Base-by-base conservation (phyloP, 2,888 invertebrate species). In the Drosophila leonis region DNA sequence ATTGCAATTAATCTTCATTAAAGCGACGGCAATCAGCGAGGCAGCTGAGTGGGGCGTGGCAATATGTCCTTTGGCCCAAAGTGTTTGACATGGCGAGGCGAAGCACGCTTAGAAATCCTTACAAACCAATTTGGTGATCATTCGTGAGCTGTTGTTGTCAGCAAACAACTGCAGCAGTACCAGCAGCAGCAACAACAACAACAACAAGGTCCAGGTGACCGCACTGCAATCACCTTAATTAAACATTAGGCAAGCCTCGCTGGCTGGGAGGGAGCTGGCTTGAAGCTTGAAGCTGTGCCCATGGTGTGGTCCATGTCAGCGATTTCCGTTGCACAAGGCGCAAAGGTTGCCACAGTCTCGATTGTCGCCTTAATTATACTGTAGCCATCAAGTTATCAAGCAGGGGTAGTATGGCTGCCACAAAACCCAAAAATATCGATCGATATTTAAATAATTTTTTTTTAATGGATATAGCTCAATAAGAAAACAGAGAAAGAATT, bases 1-100 rank as follows among this genome's bases (percentile, higher is more conserved):
- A 91, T 91, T 91, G 92, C 93, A 92, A 92, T 92, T 92, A 92
- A 92, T 92, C 92, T 92, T 92, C 92, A 92, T 92, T 92, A 92
- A 89, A 86, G 75, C 69, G 69, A 64, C 64, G 52, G 67, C 67
- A 70, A 78, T 79, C 69, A 66, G 52, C 41, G 48, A n/a, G 37
- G 13, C 2, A 29, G 31, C 10, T 7, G 54, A 24, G n/a, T n/a
- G 5, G 56, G 42, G 13, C 29, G 46, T 9, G 46, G 24, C 15
- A 13, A 42, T 9, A 66, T 87, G 82, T 89, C 82, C 85, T 82
- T 79, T 90, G 84, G 81, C 74, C 80, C 83, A 72, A 80, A 88
- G 70, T 83, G 86, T 90, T 86, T 83, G 86, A 90, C 82, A 86
- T 76, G 73, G 84, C 65, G 54, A 65, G 31, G 63, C 44, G 70